Conservation (phyloP, 1,140 invertebrate genomes). For the Euwallacea fornicatus region DNA sequence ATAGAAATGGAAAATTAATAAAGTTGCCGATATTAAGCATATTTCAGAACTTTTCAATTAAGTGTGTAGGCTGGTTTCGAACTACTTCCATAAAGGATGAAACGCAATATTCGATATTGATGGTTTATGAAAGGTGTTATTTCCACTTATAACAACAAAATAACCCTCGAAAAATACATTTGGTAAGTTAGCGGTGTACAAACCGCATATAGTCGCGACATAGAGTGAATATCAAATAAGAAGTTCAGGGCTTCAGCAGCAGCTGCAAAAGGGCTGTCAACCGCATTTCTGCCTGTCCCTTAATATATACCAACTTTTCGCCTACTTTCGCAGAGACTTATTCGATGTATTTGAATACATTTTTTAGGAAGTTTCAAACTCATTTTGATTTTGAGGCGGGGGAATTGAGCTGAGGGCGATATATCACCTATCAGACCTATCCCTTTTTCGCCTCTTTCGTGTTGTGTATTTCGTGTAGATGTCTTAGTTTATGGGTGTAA, state of each 20-base stretch:
- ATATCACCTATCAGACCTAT: too few species aligned
- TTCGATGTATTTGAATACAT: conserved; percentile 20
- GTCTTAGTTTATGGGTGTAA: too few species aligned
- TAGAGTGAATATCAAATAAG: conserved; percentile 50
- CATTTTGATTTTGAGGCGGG: conserved; percentile 1
- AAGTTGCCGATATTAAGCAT: background rate
- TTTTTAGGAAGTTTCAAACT: conserved; percentile 11
- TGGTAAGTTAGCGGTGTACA: conserved; percentile 44
- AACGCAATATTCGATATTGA: conserved; percentile 5
- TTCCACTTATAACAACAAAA: conserved; percentile 37
- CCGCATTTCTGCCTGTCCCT: conserved; percentile 45
- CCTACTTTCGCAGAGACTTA: conserved; percentile 33
- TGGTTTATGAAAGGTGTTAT: conserved; percentile 20
- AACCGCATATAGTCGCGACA: conserved; percentile 42
- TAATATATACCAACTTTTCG: conserved; percentile 36
- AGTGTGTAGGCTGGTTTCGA: conserved; percentile 1
- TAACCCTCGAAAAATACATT: conserved; percentile 44
- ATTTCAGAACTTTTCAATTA: conserved; percentile 9
- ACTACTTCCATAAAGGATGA: background rate
- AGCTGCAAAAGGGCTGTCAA: conserved; percentile 47
- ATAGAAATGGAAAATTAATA: too few species aligned
- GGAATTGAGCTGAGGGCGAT: too few species aligned
- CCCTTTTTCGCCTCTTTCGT: too few species aligned
- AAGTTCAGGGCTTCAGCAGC: conserved; percentile 46
- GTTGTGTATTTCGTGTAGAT: too few species aligned